Evolutionary conservation across 2,797 vertebrate genomes (phyloP).

Genomic region (Nothura maculosa): DNA sequence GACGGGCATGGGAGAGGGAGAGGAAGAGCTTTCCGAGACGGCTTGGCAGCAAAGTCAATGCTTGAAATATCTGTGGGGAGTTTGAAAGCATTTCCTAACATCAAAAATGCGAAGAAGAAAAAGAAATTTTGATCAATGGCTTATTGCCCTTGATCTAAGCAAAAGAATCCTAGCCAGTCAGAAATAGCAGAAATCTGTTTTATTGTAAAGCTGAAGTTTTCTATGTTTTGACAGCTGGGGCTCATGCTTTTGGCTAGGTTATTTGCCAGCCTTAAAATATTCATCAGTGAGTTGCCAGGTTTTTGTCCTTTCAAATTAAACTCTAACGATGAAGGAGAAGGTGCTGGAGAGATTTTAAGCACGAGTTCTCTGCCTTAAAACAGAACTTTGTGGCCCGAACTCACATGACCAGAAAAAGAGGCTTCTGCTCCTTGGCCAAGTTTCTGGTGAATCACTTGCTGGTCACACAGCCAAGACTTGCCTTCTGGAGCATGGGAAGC

Average conservation of each 20-base stretch:
- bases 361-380: slow-evolving; percentile 8
- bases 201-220: slow-evolving; percentile 71
- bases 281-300: slow-evolving; percentile 49
- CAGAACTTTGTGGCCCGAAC: slow-evolving; percentile 44
- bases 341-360: slow-evolving; percentile 54
- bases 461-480: slow-evolving; percentile 34
- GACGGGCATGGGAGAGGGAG: slow-evolving; percentile 34
- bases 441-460: slow-evolving; percentile 69
- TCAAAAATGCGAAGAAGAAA: slow-evolving; percentile 71
- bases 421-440: slow-evolving; percentile 30
- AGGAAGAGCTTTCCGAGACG: slow-evolving; percentile 46
- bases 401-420: slow-evolving; percentile 50
- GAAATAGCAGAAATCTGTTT: slow-evolving; percentile 69
- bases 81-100: slow-evolving; percentile 73
- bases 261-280: slow-evolving; percentile 71
- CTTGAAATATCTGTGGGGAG: slow-evolving; percentile 58
- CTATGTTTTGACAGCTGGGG: slow-evolving; percentile 75
- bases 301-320: slow-evolving; percentile 55
- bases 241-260: slow-evolving; percentile 66
- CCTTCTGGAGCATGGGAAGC: slow-evolving; percentile 44
- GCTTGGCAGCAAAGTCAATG: slow-evolving; percentile 47
- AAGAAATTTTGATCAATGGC: slow-evolving; percentile 74
- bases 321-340: slow-evolving; percentile 33
- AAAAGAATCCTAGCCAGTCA: slow-evolving; percentile 61
- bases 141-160: slow-evolving; percentile 70